Base-by-base conservation (phyloP, 30 jellyfish, hydroid and myxozoan species). In the Rhopilema esculentum region DNA sequence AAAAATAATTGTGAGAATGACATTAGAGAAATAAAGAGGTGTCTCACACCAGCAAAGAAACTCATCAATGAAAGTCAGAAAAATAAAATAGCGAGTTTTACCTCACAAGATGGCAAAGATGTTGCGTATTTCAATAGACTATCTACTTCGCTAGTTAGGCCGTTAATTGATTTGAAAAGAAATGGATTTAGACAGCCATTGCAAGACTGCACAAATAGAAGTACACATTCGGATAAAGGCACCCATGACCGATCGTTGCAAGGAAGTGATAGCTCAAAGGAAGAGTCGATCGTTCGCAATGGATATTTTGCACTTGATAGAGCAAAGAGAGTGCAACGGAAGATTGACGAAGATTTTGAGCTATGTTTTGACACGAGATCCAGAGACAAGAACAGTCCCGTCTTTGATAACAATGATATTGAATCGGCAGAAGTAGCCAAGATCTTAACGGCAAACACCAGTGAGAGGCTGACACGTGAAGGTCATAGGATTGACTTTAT, bases 291-390 rank as follows among this genome's bases (percentile, higher is more conserved):
- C 16, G 81, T 84, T 0, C 70, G 79, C 6, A 84, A 67, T 9
- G 92, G 86, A n/a, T 76, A 84, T 33, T 76, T 85, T 16, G 92
- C 92, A 30, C 72, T 84, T 24, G 21, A 33, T 33, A 84, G 83
- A 57, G 92, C 92, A 26, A 84, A 84, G 82, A 72, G 50, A 22
- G 83, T 84, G 50, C 86, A 74, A 61, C 24, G 92, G 30, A 33
- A 53, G 33, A 72, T 83, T 33, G 92, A 84, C 40, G 92, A 76
- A 61, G 87, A 84, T 20, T 84, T 84, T 72, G 87, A 72, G 22
- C 74, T 84, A 24, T 71, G 67, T 23, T 71, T 33, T 20, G 79
- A 62, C 77, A 25, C 49, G 4, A 20, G 61, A 0, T n/a, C 87
- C 12, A 40, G 33, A 48, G 87, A 17, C n/a, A 50, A 17, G 28